A percentile compares a stretch with the other conserved stretches of the same genome.
These are phyloP conservation scores for Hydropsyche betteni DNA, from an alignment of 2,888 invertebrate genomes.

Conservation along the genomic window DNA sequence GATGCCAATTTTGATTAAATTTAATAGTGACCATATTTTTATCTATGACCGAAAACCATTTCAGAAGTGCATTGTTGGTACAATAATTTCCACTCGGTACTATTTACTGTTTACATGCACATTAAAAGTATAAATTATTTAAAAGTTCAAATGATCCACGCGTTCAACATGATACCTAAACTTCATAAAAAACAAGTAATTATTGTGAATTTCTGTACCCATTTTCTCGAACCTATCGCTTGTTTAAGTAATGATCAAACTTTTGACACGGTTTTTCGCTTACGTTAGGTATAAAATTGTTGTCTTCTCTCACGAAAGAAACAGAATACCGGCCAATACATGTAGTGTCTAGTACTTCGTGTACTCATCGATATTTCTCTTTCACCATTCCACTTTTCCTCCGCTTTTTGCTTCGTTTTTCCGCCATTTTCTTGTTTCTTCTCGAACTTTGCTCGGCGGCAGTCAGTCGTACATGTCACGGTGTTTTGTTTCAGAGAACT, in stretches of 20 bases:
- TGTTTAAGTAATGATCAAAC: slow-evolving; percentile 19
- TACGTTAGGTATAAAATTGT: slow-evolving; percentile 23
- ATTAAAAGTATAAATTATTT: too few species aligned
- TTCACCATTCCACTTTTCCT: slow-evolving; percentile 14
- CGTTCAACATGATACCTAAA: too few species aligned
- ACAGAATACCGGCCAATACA: neutral
- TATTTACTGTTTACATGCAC: too few species aligned
- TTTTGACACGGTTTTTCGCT: slow-evolving; percentile 29
- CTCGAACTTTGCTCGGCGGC: too few species aligned
- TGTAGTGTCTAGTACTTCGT: neutral
- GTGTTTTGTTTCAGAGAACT: slow-evolving; percentile 16
- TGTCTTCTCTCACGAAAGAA: neutral
- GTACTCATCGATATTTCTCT: slow-evolving; percentile 17
- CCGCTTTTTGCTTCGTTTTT: neutral
- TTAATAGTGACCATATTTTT: too few species aligned
- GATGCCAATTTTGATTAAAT: too few species aligned
- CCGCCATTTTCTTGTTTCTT: neutral
- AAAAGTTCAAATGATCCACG: too few species aligned
- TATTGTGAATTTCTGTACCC: too few species aligned
- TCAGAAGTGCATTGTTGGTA: too few species aligned
- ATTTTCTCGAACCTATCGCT: neutral
- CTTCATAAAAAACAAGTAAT: too few species aligned
- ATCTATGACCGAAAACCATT: too few species aligned
- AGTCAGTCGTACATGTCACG: slow-evolving; percentile 15
- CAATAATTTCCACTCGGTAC: too few species aligned